phyloP scores from a whole-genome alignment of 1,140 invertebrate genomes.

The Papilio aristodemus region DNA sequence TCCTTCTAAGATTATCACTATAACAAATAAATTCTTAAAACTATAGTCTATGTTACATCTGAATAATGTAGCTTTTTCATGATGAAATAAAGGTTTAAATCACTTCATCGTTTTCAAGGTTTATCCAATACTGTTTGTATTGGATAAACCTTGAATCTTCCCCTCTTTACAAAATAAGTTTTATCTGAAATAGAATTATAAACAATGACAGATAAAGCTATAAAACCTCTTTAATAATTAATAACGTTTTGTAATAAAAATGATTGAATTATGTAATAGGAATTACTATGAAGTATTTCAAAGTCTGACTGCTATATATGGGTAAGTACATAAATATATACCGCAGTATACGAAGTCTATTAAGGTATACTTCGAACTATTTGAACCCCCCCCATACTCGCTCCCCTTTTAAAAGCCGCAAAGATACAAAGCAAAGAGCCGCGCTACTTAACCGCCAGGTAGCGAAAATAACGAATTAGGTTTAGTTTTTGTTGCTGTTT shows the following conservation, averaged over 20 bases:
- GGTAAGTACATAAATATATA: neutral
- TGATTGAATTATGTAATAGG: neutral
- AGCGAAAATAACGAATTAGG: constrained; percentile 3
- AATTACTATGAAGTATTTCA: neutral
- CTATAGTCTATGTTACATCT: no score
- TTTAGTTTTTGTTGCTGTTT: neutral
- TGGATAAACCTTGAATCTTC: no score
- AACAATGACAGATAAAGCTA: neutral
- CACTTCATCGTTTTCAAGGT: no score
- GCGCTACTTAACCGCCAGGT: neutral
- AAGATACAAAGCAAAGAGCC: constrained; percentile 8
- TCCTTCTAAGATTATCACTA: no score
- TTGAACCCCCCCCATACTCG: neutral
- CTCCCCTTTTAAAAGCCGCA: neutral
- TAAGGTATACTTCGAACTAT: constrained; percentile 19
- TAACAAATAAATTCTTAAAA: no score
- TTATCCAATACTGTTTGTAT: no score
- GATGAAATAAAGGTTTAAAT: no score
- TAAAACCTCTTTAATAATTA: neutral
- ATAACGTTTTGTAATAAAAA: neutral
- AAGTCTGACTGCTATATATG: constrained; percentile 2
- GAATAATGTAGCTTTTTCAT: no score
- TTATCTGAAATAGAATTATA: neutral
- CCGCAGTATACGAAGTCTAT: neutral
- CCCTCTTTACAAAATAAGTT: no score